A percentile compares a stretch with the other conserved stretches of the same genome.
Conservation (phyloP, 2,797 vertebrate genomes). For the Phoebastria nigripes region DNA sequence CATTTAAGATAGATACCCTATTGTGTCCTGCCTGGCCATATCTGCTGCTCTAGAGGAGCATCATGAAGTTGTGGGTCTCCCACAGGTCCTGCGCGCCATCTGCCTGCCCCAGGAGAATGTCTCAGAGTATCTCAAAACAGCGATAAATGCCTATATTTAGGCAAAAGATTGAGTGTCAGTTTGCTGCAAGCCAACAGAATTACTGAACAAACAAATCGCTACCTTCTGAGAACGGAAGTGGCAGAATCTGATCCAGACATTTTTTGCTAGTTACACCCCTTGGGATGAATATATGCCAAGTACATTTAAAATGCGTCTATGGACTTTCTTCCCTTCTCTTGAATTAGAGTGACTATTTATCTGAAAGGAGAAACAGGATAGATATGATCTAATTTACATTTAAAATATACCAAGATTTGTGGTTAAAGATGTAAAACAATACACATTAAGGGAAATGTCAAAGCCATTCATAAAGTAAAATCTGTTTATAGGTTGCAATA, state of each 20-base stretch:
- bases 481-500: conserved; percentile 41
- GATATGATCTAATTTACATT: conserved; percentile 33
- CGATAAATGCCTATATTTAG: neutral
- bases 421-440: conserved; percentile 52
- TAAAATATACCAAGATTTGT: conserved; percentile 40
- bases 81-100: neutral
- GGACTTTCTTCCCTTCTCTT: neutral
- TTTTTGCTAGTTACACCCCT: neutral
- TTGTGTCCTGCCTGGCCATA: neutral
- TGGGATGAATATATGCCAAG: neutral
- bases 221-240: neutral
- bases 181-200: neutral
- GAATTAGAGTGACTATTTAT: conserved; percentile 24
- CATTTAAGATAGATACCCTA: neutral
- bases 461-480: conserved; percentile 49
- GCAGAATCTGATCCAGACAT: neutral
- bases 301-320: neutral
- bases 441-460: conserved; percentile 48
- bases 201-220: neutral
- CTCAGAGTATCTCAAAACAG: neutral
- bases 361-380: conserved; percentile 12
- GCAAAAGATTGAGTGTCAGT: neutral
- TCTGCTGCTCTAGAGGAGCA: neutral
- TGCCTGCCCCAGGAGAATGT: neutral
- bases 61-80: neutral